phyloP scores from a whole-genome alignment of 53 echinoderm and acorn worm species.

The Henricia sp. region DNA sequence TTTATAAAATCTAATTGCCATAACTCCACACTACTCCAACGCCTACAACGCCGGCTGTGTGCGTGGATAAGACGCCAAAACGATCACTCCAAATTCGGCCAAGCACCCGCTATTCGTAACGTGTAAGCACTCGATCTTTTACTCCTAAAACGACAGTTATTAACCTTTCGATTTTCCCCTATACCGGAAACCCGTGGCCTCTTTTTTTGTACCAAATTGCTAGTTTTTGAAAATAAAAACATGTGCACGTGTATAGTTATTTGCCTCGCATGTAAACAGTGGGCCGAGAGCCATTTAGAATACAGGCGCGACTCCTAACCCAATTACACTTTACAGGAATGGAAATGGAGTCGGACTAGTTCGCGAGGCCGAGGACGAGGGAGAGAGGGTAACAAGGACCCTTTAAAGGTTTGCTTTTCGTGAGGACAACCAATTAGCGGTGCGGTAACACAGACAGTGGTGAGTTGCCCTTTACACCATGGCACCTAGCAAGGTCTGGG shows the following conservation, averaged over 20 bases:
- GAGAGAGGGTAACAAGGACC: neutral
- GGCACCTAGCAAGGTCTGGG: conserved; percentile 27
- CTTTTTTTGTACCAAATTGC: too few relatives aligned
- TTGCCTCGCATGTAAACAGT: too few relatives aligned
- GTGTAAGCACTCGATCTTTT: conserved; percentile 24
- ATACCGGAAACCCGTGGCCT: too few relatives aligned
- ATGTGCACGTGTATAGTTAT: neutral
- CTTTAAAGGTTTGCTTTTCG: neutral
- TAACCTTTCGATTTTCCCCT: conserved; percentile 21
- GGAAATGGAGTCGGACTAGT: too few relatives aligned
- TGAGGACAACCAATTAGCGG: conserved; percentile 17
- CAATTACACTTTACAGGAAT: conserved; percentile 1
- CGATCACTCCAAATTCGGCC: neutral
- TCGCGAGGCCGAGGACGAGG: too few relatives aligned
- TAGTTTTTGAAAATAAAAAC: too few relatives aligned
- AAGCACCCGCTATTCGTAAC: neutral
- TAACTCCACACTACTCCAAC: too few relatives aligned
- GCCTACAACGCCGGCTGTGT: neutral
- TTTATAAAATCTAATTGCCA: too few relatives aligned
- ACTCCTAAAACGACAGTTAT: neutral
- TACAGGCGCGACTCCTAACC: conserved; percentile 17
- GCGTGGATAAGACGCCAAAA: neutral
- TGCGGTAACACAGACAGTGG: neutral
- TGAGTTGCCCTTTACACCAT: neutral
- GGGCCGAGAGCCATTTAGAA: neutral